A percentile compares a stretch with the other conserved stretches of the same genome.
phyloP scores from a whole-genome alignment of 2,113 vertebrate genomes.

The Vidua macroura region DNA sequence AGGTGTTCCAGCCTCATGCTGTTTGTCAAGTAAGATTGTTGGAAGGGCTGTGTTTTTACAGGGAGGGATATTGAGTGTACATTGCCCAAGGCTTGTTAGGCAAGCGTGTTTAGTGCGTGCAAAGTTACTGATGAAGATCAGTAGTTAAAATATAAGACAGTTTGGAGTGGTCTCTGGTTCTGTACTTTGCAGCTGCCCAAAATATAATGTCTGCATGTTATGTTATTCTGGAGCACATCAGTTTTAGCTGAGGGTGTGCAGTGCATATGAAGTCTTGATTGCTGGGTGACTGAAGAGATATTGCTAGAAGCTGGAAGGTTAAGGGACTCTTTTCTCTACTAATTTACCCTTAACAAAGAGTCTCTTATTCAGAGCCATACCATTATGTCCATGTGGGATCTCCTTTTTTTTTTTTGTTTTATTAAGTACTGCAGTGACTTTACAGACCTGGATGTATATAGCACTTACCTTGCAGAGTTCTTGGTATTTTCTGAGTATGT shows the following conservation, averaged over 20 bases:
- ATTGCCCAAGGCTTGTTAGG: constrained; percentile 7
- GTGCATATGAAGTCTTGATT: background rate
- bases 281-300: background rate
- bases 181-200: background rate
- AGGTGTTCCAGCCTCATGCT: background rate
- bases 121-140: constrained; percentile 8
- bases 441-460: background rate
- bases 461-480: background rate
- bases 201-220: background rate
- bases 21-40: constrained; percentile 16
- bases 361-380: background rate
- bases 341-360: background rate
- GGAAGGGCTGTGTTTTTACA: constrained; percentile 31
- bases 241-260: background rate
- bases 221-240: background rate
- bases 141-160: background rate
- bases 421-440: background rate
- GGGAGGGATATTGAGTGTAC: constrained; percentile 4
- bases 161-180: background rate
- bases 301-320: background rate
- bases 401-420: background rate
- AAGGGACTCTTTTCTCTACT: background rate
- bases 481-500: background rate
- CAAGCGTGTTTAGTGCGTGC: background rate
- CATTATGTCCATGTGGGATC: background rate